A percentile compares a stretch with the other conserved stretches of the same genome.
These are phyloP conservation scores for Trididemnum nubilum DNA, from an alignment of 23 tunicate species.

Conservation along the genomic window DNA sequence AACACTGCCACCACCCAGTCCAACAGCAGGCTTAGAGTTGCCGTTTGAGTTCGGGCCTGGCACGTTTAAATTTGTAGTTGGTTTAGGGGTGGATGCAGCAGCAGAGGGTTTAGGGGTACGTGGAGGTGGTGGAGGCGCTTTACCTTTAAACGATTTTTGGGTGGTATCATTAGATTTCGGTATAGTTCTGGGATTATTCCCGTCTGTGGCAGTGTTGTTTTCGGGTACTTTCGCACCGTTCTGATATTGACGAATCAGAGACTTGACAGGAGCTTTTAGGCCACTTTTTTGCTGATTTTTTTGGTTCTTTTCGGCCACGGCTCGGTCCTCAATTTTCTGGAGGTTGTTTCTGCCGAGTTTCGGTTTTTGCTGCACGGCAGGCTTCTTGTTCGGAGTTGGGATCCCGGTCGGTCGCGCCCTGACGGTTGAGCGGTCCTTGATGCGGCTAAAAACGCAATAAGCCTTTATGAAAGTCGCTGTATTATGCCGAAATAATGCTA, in stretches of 20 bases:
- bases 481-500: no score
- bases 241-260: constrained; percentile 49
- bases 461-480: background rate
- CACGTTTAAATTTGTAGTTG: background rate
- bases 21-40: constrained; percentile 29
- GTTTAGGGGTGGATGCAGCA: background rate
- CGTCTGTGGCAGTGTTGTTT: background rate
- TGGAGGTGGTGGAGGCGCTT: constrained; percentile 32
- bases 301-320: constrained; percentile 51
- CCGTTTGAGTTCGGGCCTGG: background rate
- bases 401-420: constrained; percentile 76
- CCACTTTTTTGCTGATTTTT: constrained; percentile 52
- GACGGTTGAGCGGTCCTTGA: constrained; percentile 51
- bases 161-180: background rate
- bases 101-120: constrained; percentile 7
- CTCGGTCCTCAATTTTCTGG: background rate
- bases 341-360: background rate
- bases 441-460: constrained; percentile 13
- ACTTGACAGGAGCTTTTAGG: constrained; percentile 53
- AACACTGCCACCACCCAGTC: constrained; percentile 72
- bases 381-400: constrained; percentile 80
- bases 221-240: background rate
- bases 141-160: background rate
- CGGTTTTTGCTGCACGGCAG: constrained; percentile 22
- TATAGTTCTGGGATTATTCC: background rate